phyloP scores from a whole-genome alignment of 2,888 invertebrate species.

The Carterocephalus palaemon region DNA sequence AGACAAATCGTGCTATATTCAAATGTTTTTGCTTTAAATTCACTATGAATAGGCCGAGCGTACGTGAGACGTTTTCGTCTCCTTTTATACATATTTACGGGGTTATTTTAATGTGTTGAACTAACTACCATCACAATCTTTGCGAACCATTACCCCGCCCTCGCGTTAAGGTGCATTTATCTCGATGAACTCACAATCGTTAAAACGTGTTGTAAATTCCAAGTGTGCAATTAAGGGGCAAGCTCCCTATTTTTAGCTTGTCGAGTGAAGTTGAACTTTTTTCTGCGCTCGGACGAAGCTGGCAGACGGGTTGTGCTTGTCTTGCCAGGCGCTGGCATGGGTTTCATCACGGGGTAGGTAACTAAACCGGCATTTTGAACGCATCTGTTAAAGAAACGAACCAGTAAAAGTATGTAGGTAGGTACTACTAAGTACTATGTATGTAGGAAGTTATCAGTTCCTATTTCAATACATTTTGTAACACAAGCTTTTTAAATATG shows the following conservation, averaged over 20 bases:
- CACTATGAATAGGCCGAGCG: constrained; percentile 28
- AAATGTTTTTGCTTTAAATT: constrained; percentile 35
- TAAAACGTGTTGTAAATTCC: constrained; percentile 69
- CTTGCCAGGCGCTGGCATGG: too few relatives aligned
- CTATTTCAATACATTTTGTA: too few relatives aligned
- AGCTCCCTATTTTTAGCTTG: constrained; percentile 67
- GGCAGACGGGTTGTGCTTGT: constrained; percentile 41
- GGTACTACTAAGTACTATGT: too few relatives aligned
- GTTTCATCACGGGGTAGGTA: too few relatives aligned
- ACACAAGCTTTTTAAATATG: too few relatives aligned
- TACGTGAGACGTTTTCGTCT: constrained; percentile 32
- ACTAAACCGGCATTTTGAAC: not conserved
- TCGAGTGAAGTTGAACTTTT: constrained; percentile 47
- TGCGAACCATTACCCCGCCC: constrained; percentile 40
- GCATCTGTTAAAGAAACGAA: too few relatives aligned
- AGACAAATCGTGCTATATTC: constrained; percentile 29
- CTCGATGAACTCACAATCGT: constrained; percentile 50
- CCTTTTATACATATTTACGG: constrained; percentile 32
- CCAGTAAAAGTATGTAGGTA: too few relatives aligned
- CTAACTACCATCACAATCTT: constrained; percentile 49
- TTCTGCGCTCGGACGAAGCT: constrained; percentile 43
- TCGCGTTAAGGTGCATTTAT: constrained; percentile 43
- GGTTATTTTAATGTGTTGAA: constrained; percentile 39
- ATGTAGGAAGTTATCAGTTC: too few relatives aligned
- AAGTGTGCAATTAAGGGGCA: constrained; percentile 64